Percentiles rank a stretch among this genome's conserved stretches.
These are phyloP conservation scores for Perca flavescens DNA, from an alignment of 2,113 vertebrate genomes.

Conservation along the genomic window DNA sequence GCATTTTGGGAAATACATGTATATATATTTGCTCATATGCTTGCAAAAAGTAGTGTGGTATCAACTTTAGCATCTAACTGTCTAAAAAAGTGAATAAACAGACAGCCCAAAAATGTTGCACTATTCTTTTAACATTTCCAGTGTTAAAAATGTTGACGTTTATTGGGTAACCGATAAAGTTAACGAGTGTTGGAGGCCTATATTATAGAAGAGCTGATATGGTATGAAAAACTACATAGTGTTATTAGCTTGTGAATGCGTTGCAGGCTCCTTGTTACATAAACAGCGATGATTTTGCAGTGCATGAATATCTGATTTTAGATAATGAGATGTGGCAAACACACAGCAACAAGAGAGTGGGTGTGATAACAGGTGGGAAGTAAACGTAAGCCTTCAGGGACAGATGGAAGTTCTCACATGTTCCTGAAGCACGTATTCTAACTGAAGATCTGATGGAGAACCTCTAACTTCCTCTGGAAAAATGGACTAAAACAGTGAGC, in stretches of 20 bases:
- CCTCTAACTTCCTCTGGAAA: constrained; percentile 37
- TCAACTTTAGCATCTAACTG: no score
- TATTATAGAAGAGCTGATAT: not conserved
- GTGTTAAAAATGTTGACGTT: not conserved
- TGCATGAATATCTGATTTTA: not conserved
- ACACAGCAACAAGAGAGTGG: not conserved
- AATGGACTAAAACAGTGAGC: not conserved
- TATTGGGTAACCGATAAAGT: not conserved
- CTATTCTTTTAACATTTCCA: not conserved
- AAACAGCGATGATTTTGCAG: not conserved
- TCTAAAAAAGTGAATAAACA: not conserved
- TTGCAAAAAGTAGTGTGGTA: not conserved
- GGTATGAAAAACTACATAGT: not conserved
- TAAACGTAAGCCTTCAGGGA: not conserved
- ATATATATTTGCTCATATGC: not conserved
- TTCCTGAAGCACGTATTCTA: constrained; percentile 37
- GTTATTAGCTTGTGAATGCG: no score
- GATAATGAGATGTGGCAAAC: not conserved
- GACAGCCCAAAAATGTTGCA: not conserved
- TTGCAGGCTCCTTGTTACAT: no score
- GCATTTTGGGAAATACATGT: not conserved
- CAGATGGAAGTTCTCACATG: constrained; percentile 28
- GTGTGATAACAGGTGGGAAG: constrained; percentile 21
- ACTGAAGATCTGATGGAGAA: constrained; percentile 23
- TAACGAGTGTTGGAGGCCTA: not conserved